Percentiles rank a stretch among this genome's conserved stretches.
Evolutionary conservation across 2,113 vertebrate genomes (phyloP).

Genomic region (Gila orcuttii): DNA sequence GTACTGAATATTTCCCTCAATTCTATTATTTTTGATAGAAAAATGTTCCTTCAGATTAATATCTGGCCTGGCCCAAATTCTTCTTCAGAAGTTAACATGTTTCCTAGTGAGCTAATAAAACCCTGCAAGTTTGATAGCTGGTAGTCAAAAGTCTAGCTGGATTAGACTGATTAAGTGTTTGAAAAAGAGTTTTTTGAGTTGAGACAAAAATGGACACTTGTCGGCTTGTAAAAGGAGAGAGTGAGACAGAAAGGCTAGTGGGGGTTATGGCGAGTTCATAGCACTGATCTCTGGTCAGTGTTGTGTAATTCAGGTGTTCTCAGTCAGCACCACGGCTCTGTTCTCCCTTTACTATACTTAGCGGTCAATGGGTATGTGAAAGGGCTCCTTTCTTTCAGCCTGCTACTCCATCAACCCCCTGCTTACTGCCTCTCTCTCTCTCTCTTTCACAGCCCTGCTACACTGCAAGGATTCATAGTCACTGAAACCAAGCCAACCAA

Average conservation of each 20-base stretch:
- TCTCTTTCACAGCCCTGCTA: background rate
- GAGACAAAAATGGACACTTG: slow-evolving; percentile 20
- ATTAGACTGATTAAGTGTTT: slow-evolving; percentile 23
- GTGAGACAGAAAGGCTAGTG: slow-evolving; percentile 9
- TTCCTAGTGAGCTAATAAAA: background rate
- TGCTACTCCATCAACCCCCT: slow-evolving; percentile 31
- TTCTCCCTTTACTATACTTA: slow-evolving; percentile 43
- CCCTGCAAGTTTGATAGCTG: background rate
- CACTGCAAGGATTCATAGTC: slow-evolving; percentile 36
- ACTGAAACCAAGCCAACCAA: slow-evolving; percentile 42
- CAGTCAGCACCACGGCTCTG: slow-evolving; percentile 42
- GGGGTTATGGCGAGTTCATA: slow-evolving; percentile 27
- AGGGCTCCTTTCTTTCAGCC: slow-evolving; percentile 61
- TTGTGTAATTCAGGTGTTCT: slow-evolving; percentile 34
- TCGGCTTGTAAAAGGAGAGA: slow-evolving; percentile 18
- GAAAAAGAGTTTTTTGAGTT: slow-evolving; percentile 8
- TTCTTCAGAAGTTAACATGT: background rate
- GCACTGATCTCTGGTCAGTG: slow-evolving; percentile 42
- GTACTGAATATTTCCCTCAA: too few species aligned
- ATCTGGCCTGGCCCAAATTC: background rate
- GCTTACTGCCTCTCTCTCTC: background rate
- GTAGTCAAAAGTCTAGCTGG: background rate
- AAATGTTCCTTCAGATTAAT: background rate
- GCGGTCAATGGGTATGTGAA: slow-evolving; percentile 51
- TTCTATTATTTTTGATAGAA: too few species aligned